These are phyloP conservation scores for Leptinotarsa undecemlineata DNA, from an alignment of 1,140 invertebrate genomes.

Conservation along the genomic window DNA sequence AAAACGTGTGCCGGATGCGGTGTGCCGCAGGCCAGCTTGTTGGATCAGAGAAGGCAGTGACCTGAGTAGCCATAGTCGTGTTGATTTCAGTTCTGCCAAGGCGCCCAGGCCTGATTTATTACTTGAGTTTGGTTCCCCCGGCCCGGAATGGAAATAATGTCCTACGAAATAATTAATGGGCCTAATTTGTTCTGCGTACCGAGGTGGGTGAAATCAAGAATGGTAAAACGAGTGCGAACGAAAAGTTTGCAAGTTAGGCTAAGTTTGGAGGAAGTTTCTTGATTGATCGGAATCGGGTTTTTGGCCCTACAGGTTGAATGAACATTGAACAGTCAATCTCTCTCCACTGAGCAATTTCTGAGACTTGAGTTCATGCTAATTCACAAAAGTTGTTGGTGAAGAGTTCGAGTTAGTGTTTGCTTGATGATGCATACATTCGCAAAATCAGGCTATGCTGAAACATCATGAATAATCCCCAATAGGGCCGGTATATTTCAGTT, in stretches of 20 bases:
- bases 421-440: too few relatives aligned
- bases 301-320: neutral
- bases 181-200: neutral
- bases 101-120: neutral
- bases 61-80: neutral
- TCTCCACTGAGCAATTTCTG: neutral
- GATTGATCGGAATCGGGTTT: neutral
- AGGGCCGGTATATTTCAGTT: too few relatives aligned
- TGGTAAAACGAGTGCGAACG: neutral
- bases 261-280: neutral
- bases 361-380: too few relatives aligned
- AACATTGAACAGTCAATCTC: neutral
- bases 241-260: neutral
- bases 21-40: conserved; percentile 1
- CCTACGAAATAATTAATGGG: neutral
- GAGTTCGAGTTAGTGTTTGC: too few relatives aligned
- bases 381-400: too few relatives aligned
- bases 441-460: too few relatives aligned
- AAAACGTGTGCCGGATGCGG: neutral
- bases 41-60: neutral
- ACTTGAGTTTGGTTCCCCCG: neutral
- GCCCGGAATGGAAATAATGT: neutral
- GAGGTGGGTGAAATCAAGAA: conserved; percentile 4
- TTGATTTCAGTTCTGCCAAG: neutral
- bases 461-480: too few relatives aligned